Evolutionary conservation across 2,113 vertebrate species (phyloP).

Genomic region (Oncorhynchus gorbuscha): DNA sequence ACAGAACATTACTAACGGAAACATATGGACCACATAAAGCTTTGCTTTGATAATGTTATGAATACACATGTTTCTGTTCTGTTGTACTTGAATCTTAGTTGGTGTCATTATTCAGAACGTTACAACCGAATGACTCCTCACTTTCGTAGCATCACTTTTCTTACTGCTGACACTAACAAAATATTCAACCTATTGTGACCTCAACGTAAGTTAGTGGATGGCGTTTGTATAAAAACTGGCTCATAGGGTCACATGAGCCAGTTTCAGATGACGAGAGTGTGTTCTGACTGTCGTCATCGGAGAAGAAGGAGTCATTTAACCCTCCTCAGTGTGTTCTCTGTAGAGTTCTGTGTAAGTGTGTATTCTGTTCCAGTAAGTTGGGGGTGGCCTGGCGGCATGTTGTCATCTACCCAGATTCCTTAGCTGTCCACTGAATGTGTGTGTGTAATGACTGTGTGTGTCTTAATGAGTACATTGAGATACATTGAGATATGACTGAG

Average conservation of each 20-base stretch:
- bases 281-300: conserved; percentile 18
- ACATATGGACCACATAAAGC: no score
- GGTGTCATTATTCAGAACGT: no score
- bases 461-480: background rate
- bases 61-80: no score
- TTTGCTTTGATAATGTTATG: no score
- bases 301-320: conserved; percentile 30
- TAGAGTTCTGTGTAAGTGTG: conserved; percentile 10
- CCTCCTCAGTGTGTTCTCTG: conserved; percentile 10
- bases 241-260: conserved; percentile 24
- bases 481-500: conserved; percentile 2
- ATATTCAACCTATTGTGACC: no score
- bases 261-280: conserved; percentile 28
- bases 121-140: no score
- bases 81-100: no score
- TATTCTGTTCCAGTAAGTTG: background rate
- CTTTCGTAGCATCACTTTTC: no score
- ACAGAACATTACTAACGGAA: no score
- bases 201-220: background rate
- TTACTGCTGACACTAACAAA: no score
- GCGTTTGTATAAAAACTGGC: background rate
- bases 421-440: conserved; percentile 24
- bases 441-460: conserved; percentile 36
- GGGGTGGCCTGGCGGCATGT: conserved; percentile 26
- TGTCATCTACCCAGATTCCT: conserved; percentile 45